A percentile compares a stretch with the other conserved stretches of the same genome.
Evolutionary conservation across 2,888 invertebrate genomes (phyloP).

Genomic region (Platycheirus rosarum): DNA sequence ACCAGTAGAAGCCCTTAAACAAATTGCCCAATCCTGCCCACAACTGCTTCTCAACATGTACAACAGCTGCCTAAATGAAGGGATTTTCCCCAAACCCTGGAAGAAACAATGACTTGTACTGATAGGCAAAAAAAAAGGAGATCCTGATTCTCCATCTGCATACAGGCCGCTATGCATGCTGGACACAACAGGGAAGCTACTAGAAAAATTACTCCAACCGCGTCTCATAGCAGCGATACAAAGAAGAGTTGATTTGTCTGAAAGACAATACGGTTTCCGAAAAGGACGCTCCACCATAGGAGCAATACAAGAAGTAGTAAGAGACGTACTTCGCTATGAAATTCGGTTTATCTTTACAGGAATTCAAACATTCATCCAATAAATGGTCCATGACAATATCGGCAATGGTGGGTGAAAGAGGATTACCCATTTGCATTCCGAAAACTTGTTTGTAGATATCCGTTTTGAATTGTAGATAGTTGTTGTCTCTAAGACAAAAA

Average conservation of each 20-base stretch:
- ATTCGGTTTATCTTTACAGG: no score
- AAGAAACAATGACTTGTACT: slow-evolving; percentile 14
- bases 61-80: neutral
- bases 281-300: neutral
- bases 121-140: neutral
- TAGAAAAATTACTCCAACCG: neutral
- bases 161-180: slow-evolving; percentile 9
- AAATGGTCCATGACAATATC: no score
- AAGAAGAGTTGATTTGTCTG: neutral
- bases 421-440: no score
- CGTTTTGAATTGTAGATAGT: no score
- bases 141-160: slow-evolving; percentile 1
- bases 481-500: no score
- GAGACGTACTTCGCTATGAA: no score
- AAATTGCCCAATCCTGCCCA: neutral
- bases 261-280: neutral
- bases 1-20: neutral
- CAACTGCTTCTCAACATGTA: slow-evolving; percentile 11
- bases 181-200: neutral
- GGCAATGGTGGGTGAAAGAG: no score
- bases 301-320: neutral
- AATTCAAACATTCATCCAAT: no score
- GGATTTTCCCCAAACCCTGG: slow-evolving; percentile 11
- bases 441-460: no score
- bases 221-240: neutral